phyloP scores from a whole-genome alignment of 2,113 vertebrate species.

The Girardinichthys multiradiatus region DNA sequence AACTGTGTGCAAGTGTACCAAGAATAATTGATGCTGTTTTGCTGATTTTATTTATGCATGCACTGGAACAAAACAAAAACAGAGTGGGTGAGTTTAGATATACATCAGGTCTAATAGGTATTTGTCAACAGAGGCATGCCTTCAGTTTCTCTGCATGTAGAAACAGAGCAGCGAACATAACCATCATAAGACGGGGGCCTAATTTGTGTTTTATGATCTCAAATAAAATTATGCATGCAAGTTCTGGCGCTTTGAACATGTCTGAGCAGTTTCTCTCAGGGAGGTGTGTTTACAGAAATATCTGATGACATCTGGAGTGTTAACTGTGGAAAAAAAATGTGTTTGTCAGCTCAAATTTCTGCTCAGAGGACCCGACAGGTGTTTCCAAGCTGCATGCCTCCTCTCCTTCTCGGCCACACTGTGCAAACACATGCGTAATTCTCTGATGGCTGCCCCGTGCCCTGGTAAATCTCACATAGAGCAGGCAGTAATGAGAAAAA shows the following conservation, averaged over 20 bases:
- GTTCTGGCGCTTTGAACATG: slow-evolving; percentile 31
- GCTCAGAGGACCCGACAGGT: slow-evolving; percentile 54
- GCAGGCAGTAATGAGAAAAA: slow-evolving; percentile 78
- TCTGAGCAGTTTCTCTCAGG: slow-evolving; percentile 41
- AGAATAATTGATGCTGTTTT: too few relatives aligned
- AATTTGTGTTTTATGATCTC: slow-evolving; percentile 39
- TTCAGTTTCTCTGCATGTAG: slow-evolving; percentile 31
- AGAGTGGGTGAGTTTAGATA: background rate
- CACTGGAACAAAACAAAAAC: slow-evolving; percentile 27
- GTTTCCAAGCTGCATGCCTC: slow-evolving; percentile 29
- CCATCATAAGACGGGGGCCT: slow-evolving; percentile 9
- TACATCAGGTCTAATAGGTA: background rate
- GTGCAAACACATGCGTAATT: slow-evolving; percentile 45
- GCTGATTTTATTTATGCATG: slow-evolving; percentile 12
- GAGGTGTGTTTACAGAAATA: slow-evolving; percentile 53
- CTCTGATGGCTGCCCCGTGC: slow-evolving; percentile 62
- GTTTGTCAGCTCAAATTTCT: slow-evolving; percentile 54
- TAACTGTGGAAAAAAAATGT: slow-evolving; percentile 40
- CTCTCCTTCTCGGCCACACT: slow-evolving; percentile 51
- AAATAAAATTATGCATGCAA: slow-evolving; percentile 45
- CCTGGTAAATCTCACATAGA: slow-evolving; percentile 61
- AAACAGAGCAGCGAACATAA: slow-evolving; percentile 31
- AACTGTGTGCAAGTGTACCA: too few relatives aligned
- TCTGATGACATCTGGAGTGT: slow-evolving; percentile 52
- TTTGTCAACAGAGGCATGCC: background rate